phyloP scores from a whole-genome alignment of 2,888 invertebrate species.

The Clepsis dumicolana region DNA sequence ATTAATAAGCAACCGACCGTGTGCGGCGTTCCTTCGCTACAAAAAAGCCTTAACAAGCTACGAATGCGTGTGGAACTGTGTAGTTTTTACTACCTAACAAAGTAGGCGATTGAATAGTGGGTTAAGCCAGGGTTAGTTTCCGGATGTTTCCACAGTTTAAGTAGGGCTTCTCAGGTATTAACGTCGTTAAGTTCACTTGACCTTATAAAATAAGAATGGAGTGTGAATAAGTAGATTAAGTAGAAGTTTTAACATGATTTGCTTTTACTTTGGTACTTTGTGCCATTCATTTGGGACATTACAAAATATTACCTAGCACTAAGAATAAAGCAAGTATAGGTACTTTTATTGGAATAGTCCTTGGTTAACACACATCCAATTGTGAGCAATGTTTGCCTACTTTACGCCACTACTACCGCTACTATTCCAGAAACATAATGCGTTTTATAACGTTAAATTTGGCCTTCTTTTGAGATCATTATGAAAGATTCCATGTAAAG shows the following conservation, averaged over 20 bases:
- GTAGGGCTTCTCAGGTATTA: constrained; percentile 20
- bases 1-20: not conserved
- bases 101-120: constrained; percentile 34
- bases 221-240: constrained; percentile 4
- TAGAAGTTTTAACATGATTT: not conserved
- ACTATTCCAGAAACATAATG: too few species aligned
- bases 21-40: not conserved
- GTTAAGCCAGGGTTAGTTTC: constrained; percentile 26
- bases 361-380: too few species aligned
- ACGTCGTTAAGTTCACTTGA: not conserved
- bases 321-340: too few species aligned
- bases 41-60: constrained; percentile 27
- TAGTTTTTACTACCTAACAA: constrained; percentile 15
- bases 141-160: constrained; percentile 16
- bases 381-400: too few species aligned
- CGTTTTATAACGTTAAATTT: too few species aligned
- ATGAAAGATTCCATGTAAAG: too few species aligned
- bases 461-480: too few species aligned
- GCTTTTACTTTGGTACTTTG: not conserved
- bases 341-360: too few species aligned
- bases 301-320: too few species aligned
- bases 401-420: too few species aligned
- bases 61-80: not conserved
- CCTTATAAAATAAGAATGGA: constrained; percentile 10
- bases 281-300: not conserved